These are phyloP conservation scores for Hemaris fuciformis DNA, from an alignment of 2,888 invertebrate genomes.

Conservation along the genomic window DNA sequence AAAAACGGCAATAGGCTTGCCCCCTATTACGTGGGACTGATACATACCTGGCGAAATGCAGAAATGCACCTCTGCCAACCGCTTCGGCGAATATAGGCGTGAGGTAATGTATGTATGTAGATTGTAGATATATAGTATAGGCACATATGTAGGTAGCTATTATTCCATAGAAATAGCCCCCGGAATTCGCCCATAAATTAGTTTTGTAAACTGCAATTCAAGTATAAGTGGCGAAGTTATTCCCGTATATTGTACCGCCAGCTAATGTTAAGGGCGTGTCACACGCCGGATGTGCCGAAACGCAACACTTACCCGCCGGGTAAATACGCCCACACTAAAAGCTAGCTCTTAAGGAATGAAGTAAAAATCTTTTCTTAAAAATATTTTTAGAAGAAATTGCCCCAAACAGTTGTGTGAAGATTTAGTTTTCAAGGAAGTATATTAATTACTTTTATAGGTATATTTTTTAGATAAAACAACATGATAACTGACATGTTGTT, in stretches of 20 bases:
- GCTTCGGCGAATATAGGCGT: too few relatives aligned
- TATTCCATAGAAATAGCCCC: too few relatives aligned
- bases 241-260: background rate
- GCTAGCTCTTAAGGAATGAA: conserved; percentile 39
- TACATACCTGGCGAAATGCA: too few relatives aligned
- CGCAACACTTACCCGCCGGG: conserved; percentile 39
- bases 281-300: conserved; percentile 40
- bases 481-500: too few relatives aligned
- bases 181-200: background rate
- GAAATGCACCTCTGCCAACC: too few relatives aligned
- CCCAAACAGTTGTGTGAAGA: background rate
- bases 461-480: too few relatives aligned
- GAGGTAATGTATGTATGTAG: too few relatives aligned
- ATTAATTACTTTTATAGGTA: too few relatives aligned
- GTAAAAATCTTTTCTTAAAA: conserved; percentile 13
- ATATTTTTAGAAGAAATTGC: conserved; percentile 5
- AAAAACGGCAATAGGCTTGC: too few relatives aligned
- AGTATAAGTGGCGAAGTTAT: background rate
- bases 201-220: background rate
- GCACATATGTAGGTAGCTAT: too few relatives aligned
- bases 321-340: conserved; percentile 39
- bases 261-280: conserved; percentile 53
- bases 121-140: too few relatives aligned
- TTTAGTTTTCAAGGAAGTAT: background rate
- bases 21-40: too few relatives aligned